These are phyloP conservation scores for Myocastor coypus DNA, from an alignment of 2,113 vertebrate species.

Conservation along the genomic window DNA sequence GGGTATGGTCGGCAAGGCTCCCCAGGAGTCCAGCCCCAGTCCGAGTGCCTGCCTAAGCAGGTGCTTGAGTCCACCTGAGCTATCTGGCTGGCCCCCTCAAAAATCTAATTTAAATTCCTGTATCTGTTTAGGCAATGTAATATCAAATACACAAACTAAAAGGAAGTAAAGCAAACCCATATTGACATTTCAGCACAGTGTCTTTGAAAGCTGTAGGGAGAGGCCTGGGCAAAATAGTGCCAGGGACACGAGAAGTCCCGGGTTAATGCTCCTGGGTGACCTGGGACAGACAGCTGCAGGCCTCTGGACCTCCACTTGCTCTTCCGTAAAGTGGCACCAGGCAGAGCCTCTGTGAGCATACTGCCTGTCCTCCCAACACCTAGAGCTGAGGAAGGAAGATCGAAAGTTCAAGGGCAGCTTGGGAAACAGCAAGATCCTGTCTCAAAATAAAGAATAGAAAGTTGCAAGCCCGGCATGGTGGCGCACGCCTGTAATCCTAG, in stretches of 20 bases:
- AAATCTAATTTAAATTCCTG: not conserved
- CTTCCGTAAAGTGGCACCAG: not conserved
- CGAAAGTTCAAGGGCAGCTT: not conserved
- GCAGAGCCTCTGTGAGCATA: not conserved
- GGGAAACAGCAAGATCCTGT: not conserved
- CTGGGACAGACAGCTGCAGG: not conserved
- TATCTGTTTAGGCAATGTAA: not conserved
- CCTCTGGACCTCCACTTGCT: not conserved
- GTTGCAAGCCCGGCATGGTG: no score
- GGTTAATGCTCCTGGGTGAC: rapidly evolving
- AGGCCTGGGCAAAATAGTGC: not conserved
- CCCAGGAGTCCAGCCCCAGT: no score
- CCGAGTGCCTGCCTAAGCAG: no score
- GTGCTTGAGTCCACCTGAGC: no score
- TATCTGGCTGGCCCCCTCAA: no score
- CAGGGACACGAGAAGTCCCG: rapidly evolving
- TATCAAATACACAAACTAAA: not conserved
- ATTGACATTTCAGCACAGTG: not conserved
- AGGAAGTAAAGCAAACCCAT: not conserved
- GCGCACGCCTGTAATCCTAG: no score
- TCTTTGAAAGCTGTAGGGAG: not conserved
- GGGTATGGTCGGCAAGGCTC: no score
- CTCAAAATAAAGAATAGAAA: not conserved
- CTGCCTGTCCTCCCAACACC: not conserved
- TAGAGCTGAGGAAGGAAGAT: not conserved